Percentiles rank a stretch among this genome's conserved stretches.
Evolutionary conservation across 2,797 vertebrate species (phyloP).

Genomic region (Artibeus jamaicensis): DNA sequence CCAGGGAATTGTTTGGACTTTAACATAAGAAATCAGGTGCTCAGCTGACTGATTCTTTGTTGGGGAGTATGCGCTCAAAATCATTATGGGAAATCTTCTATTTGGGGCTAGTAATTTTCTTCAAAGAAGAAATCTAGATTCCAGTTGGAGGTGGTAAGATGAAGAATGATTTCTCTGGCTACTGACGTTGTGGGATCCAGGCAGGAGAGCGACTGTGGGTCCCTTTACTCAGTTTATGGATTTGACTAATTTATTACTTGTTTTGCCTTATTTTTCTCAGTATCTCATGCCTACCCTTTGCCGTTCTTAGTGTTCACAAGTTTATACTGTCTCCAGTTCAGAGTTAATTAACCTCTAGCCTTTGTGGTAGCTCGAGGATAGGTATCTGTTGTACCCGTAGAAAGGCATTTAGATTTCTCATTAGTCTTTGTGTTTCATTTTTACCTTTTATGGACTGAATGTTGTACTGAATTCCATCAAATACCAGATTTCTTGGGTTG

Average conservation of each 20-base stretch:
- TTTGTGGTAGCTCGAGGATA: not conserved
- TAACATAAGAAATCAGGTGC: not conserved
- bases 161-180: not conserved
- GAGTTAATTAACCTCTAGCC: slow-evolving; percentile 24
- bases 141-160: not conserved
- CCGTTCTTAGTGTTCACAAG: not conserved
- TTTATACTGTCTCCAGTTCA: not conserved
- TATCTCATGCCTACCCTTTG: not conserved
- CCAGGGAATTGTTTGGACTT: not conserved
- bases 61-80: not conserved
- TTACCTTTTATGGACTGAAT: not conserved
- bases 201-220: not conserved
- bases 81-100: not conserved
- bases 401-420: not conserved
- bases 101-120: not conserved
- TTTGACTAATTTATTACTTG: not conserved
- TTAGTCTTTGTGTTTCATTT: not conserved
- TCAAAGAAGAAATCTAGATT: not conserved
- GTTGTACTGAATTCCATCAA: not conserved
- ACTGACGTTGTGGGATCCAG: not conserved
- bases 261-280: not conserved
- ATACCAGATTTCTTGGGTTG: not conserved
- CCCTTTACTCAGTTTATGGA: not conserved
- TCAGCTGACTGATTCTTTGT: not conserved
- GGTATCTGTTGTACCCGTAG: not conserved